Base-by-base conservation (phyloP, 1,140 invertebrate species). In the Myzus persicae region DNA sequence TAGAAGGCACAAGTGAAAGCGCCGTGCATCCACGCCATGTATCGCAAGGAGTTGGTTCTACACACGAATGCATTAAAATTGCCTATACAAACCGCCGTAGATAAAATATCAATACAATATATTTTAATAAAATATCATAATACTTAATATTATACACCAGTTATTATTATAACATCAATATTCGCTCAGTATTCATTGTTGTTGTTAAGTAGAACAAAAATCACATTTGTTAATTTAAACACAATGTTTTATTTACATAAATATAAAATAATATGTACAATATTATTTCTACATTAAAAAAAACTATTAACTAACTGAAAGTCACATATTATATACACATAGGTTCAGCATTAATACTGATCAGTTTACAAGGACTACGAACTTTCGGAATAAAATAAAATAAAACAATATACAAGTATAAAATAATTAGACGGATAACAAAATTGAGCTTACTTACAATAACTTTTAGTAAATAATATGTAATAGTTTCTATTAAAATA, bases 281-380 rank as follows among this genome's bases (percentile, higher is more conserved):
- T 26, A 40, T 38, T 42, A 42, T 14, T 5, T 40, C 24, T 84
- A 42, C 4, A 40, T 26, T 20, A 81, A 82, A 38, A 82, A 76
- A 76, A 76, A 20, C 6, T 82, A 82, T n/a, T 7, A 42, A n/a
- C 8, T 76, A 67, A 59, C 6, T 42, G 54, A 67, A 91, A 67
- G 90, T 91, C n/a, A 76, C 59, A 91, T 44, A 44, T 44, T 44
- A 44, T 44, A 67, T n/a, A 67, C 54, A 42, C 48, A 42, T n/a
- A 91, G 31, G 90, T 91, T 44, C 90, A 67, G 67, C 59, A 76
- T n/a, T 92, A 92, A 92, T 92, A 82, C 91, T 92, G 91, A 92
- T 92, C 38, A 76, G 76, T 82, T 92, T 48, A 92, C 91, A 40
- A 92, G 67, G 48, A 82, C 22, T 82, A 82, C 44, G 59, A 91